Conservation (phyloP, 2,797 vertebrate genomes). For the Acestrorhynchus altus region DNA sequence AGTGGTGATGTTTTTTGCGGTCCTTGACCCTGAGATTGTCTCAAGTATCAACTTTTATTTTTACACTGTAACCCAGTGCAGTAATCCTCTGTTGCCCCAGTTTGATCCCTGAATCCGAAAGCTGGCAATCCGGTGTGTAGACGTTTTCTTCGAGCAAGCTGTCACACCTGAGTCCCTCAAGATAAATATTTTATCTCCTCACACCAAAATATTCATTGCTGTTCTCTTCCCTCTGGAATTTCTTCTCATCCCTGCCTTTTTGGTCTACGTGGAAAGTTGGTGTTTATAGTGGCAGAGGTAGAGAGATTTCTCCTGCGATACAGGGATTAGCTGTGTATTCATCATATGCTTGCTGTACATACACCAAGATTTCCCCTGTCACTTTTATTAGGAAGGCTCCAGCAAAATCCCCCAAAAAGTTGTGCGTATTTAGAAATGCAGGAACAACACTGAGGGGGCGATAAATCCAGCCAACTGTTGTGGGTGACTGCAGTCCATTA, state of each 20-base stretch:
- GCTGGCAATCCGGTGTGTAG: not conserved
- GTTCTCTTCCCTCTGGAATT: slow-evolving; percentile 29
- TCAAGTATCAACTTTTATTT: not conserved
- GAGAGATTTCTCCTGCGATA: slow-evolving; percentile 41
- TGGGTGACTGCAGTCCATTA: slow-evolving; percentile 40
- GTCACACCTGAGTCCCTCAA: slow-evolving; percentile 29
- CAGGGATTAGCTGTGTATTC: slow-evolving; percentile 42
- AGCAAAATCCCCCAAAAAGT: slow-evolving; percentile 63
- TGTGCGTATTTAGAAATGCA: slow-evolving; percentile 70
- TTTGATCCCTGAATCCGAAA: slow-evolving; percentile 13
- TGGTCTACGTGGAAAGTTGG: not conserved
- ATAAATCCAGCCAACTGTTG: slow-evolving; percentile 69
- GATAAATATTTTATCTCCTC: slow-evolving; percentile 44
- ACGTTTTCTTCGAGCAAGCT: slow-evolving; percentile 20
- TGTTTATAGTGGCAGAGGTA: slow-evolving; percentile 46
- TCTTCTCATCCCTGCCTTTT: slow-evolving; percentile 25
- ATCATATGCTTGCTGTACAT: slow-evolving; percentile 35
- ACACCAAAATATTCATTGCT: slow-evolving; percentile 44
- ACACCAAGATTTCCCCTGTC: slow-evolving; percentile 30
- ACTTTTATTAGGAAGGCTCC: slow-evolving; percentile 47
- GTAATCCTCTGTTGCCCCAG: not conserved
- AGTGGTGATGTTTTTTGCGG: not conserved
- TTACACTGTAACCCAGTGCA: not conserved
- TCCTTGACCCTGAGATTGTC: too few species aligned
- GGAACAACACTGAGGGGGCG: slow-evolving; percentile 67